phyloP scores from a whole-genome alignment of 1,140 invertebrate genomes.

The Solenopsis invicta region DNA sequence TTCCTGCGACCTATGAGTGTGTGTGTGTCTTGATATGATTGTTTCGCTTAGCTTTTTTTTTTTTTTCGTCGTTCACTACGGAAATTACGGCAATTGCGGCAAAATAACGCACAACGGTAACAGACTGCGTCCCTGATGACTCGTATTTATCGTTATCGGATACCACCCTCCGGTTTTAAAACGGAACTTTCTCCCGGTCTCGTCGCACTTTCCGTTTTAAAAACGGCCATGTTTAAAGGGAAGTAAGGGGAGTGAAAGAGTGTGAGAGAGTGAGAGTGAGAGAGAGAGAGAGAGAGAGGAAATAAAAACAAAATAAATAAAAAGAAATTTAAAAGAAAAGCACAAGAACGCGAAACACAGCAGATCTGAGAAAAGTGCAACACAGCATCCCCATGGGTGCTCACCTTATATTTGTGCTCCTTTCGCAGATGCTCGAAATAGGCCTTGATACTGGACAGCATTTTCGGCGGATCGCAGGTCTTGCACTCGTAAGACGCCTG shows the following conservation, averaged over 20 bases:
- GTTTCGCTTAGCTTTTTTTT: slow-evolving; percentile 15
- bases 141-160: background rate
- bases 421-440: slow-evolving; percentile 89
- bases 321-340: background rate
- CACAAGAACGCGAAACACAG: slow-evolving; percentile 35
- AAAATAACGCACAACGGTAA: slow-evolving; percentile 9
- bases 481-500: slow-evolving; percentile 81
- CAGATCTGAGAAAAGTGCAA: background rate
- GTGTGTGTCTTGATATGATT: slow-evolving; percentile 19
- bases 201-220: slow-evolving; percentile 9
- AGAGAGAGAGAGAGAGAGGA: background rate
- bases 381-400: slow-evolving; percentile 73
- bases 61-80: background rate
- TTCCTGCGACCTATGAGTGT: slow-evolving; percentile 45
- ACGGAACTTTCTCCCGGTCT: background rate
- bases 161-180: slow-evolving; percentile 16
- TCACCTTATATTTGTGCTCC: slow-evolving; percentile 88
- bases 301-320: background rate
- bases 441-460: slow-evolving; percentile 87
- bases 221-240: slow-evolving; percentile 1
- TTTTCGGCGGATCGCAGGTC: slow-evolving; percentile 75
- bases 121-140: background rate
- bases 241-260: background rate
- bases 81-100: background rate
- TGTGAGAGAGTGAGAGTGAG: background rate